Evolutionary conservation across 1,140 invertebrate genomes (phyloP), one percentile per base, ranked within the genome.

Genomic region (Drosophila parabipectinata): DNA sequence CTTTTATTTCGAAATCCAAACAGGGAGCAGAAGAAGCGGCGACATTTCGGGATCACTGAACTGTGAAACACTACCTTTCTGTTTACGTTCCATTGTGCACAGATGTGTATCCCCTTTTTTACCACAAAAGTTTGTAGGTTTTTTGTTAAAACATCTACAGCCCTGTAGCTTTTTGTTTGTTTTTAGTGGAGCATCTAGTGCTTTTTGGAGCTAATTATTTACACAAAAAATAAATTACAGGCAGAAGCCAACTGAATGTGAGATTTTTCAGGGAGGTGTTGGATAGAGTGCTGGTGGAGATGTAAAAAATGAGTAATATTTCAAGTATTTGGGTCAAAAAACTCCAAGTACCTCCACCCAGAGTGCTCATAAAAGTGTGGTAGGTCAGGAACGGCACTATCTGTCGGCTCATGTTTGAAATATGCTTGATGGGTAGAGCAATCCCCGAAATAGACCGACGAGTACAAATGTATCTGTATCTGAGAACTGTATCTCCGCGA

Each of bases 1-100:
- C 72, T 79, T 18, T 14, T 79, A 69, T 84, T 84, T 85, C 63
- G 57, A 78, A 81, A 81, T 64, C 82, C 67, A 64, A 78, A 78
- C 56, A 84, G 45, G 28, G 44, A 30, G 21, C 39, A 34, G 26
- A 26, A 72, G 41, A 41, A 14, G 37, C 44, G 44, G 52, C 67
- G 63, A 73, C 63, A 85, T 81, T 63, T 45, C 62, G 47, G 64
- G 82, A 71, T 87, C 82, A 78, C 55, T 82, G 75, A 87, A 67
- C 82, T 75, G 73, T 60, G 64, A 63, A 75, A 64, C 44, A 80
- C 75, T 52, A 54, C 50, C 51, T 72, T 75, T 79, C 47, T 79
- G 79, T 84, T 84, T 72, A 72, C 76, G 55, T 71, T 75, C 56
- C 37, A 48, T 55, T 73, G 8, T 10, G 8, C 7, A 32, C 32